Conservation (phyloP, 2,888 invertebrate genomes). For the Cantharis lateralis region DNA sequence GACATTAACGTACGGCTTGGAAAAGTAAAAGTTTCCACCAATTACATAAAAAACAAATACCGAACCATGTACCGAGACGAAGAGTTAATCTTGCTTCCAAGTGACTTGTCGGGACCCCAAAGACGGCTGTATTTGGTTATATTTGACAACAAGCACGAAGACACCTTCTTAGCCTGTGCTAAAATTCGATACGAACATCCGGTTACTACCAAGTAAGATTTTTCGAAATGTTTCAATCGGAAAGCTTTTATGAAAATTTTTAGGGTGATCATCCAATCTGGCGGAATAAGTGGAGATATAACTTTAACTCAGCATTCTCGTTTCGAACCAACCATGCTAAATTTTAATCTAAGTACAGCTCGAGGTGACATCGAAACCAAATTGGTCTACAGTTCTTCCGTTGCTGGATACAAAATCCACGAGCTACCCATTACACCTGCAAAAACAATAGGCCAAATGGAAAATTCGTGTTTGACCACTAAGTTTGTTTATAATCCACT, state of each 20-base stretch:
- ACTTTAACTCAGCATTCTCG: constrained; percentile 79
- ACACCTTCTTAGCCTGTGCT: constrained; percentile 82
- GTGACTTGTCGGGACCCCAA: constrained; percentile 75
- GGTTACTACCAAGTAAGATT: constrained; percentile 70
- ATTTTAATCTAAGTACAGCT: constrained; percentile 70
- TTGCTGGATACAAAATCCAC: constrained; percentile 72
- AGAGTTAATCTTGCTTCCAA: constrained; percentile 70
- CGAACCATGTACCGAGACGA: constrained; percentile 71
- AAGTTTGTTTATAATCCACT: constrained; percentile 80
- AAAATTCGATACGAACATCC: constrained; percentile 73
- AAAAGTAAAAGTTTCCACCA: constrained; percentile 71
- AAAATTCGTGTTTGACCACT: constrained; percentile 68
- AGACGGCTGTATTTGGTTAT: constrained; percentile 81
- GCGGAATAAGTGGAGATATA: constrained; percentile 81
- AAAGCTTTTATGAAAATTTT: constrained; percentile 29
- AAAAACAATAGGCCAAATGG: constrained; percentile 55
- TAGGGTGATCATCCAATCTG: constrained; percentile 73
- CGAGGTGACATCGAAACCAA: constrained; percentile 70
- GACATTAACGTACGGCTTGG: constrained; percentile 80
- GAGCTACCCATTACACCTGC: constrained; percentile 70
- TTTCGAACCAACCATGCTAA: constrained; percentile 82
- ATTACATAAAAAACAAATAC: constrained; percentile 61
- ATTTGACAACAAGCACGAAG: constrained; percentile 75
- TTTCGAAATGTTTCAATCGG: background rate
- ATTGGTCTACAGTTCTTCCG: constrained; percentile 74